Evolutionary conservation across 2,113 vertebrate genomes (phyloP), one percentile per base, ranked within the genome.

Genomic region (Mus spicilegus): DNA sequence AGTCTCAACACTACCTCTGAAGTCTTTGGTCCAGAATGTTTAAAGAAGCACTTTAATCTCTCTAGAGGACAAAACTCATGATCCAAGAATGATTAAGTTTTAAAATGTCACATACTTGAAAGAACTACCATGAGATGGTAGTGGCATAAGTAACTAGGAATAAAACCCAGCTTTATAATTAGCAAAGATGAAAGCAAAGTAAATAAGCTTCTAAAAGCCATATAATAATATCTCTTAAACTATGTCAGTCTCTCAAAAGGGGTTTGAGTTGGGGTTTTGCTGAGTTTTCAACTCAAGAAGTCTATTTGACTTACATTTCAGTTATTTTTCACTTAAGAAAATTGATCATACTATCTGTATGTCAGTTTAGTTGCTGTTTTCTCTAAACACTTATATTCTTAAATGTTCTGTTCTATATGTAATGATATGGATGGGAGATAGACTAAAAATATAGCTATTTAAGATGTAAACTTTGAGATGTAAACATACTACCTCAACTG

Each of bases 271-370:
- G 92, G 77, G 56, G n/a, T 22, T 89, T 73, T 67, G 65, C 46
- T 76, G 90, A 56, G 77, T 58, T 82, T 70, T 93, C 39, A 69
- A 65, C 24, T 87, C 12, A 20, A 70, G 56, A 81, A 28, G 5
- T 46, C 87, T 49, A 56, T 61, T 51, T 51, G 8, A 85, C 63
- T 65, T 36, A 85, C 36, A 16, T 89, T 96, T 70, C 63, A 92
- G 13, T 77, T 93, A 65, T 33, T 84, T 77, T 92, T 56, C 90
- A 61, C 46, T 51, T 89, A 77, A 91, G 69, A 87, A 90, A 95
- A 56, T 91, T 30, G 63, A 17, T 92, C 70, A 7, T 33, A 49
- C 16, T 94, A 8, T 42, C 19, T 33, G 2, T 65, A 16, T 20
- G 10, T 42, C 67, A 63, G 16, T 13, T 91, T 46, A 49, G 19